These are phyloP conservation scores for Tragelaphus scriptus DNA, from an alignment of 2,113 vertebrate genomes.

Conservation along the genomic window DNA sequence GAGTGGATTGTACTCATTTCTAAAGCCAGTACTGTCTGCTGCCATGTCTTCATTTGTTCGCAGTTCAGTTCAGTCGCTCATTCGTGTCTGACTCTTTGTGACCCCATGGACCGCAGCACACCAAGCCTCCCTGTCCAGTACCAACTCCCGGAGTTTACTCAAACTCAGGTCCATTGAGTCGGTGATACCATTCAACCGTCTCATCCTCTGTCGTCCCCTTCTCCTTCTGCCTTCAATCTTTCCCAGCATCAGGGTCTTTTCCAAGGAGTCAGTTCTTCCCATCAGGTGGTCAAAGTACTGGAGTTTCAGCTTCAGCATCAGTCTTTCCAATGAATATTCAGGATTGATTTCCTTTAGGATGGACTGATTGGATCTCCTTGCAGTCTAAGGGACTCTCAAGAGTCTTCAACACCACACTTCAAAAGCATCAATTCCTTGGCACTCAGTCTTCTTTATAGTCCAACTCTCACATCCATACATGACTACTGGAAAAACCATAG, in stretches of 20 bases:
- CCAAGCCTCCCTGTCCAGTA: background rate
- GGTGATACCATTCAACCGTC: background rate
- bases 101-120: accelerated
- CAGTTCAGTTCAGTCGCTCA: background rate
- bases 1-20: background rate
- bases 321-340: background rate
- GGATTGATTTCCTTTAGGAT: background rate
- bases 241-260: background rate
- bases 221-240: background rate
- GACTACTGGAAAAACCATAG: background rate
- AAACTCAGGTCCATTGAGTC: background rate
- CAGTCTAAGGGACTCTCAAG: background rate
- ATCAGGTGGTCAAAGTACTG: background rate
- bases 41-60: background rate
- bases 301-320: background rate
- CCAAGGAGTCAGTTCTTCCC: background rate
- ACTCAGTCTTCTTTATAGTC: background rate
- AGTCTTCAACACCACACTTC: background rate
- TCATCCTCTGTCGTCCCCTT: background rate
- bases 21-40: background rate
- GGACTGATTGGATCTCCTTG: background rate
- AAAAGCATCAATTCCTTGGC: background rate
- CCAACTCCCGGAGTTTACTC: background rate
- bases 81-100: background rate
- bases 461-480: background rate